Conservation (phyloP, 2,888 invertebrate species). For the Temnothorax rugatulus region DNA sequence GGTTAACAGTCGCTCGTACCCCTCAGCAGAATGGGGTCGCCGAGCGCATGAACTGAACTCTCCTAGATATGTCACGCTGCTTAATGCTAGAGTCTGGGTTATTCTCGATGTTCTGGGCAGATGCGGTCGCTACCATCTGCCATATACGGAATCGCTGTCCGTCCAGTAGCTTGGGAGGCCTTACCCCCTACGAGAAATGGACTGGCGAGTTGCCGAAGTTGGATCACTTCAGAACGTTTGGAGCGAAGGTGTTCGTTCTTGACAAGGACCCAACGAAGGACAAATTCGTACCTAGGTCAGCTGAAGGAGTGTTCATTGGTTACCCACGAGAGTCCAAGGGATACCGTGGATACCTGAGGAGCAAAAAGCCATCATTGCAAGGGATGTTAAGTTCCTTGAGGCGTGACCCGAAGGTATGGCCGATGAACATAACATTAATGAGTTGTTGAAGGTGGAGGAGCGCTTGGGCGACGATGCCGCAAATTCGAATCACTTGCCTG, state of each 20-base stretch:
- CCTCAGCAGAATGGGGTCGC: conserved; percentile 74
- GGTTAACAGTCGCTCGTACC: conserved; percentile 61
- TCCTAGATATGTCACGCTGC: conserved; percentile 74
- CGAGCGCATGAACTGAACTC: conserved; percentile 76
- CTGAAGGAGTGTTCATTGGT: conserved; percentile 23
- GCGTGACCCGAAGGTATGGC: too few species aligned
- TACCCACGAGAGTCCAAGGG: conserved; percentile 33
- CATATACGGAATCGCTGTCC: conserved; percentile 60
- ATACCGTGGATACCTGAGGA: conserved; percentile 17
- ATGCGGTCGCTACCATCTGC: conserved; percentile 56
- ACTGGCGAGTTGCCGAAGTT: background rate
- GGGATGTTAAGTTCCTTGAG: too few species aligned
- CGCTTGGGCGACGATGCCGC: too few species aligned
- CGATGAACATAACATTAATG: too few species aligned
- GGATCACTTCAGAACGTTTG: too few species aligned
- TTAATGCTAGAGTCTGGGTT: conserved; percentile 72
- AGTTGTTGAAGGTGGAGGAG: too few species aligned
- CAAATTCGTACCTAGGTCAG: conserved; percentile 16
- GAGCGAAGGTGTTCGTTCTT: background rate
- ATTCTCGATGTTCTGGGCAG: conserved; percentile 58
- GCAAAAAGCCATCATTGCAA: too few species aligned
- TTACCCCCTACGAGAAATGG: conserved; percentile 56
- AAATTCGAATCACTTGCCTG: too few species aligned
- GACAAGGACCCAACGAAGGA: conserved; percentile 20
- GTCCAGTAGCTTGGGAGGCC: conserved; percentile 33